Percentiles rank a stretch among this genome's conserved stretches.
Evolutionary conservation across 2,888 invertebrate genomes (phyloP).

Genomic region (Allolobophora icterica): DNA sequence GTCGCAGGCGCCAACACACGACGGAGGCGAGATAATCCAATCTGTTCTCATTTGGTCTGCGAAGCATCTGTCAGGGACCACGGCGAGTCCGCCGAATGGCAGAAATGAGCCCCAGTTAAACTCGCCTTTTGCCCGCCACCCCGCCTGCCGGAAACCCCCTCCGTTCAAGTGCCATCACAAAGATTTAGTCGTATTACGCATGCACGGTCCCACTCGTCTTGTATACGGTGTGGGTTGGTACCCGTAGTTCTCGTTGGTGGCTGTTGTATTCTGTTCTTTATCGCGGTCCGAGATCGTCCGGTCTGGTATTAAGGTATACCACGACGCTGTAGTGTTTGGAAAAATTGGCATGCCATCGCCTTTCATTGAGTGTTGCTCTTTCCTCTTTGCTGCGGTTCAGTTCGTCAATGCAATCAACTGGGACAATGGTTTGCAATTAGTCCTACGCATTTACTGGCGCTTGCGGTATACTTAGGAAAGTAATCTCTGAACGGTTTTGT

Average conservation of each 20-base stretch:
- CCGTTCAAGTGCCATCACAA: background rate
- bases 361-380: background rate
- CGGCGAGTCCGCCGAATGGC: background rate
- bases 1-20: background rate
- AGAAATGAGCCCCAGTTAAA: constrained; percentile 17
- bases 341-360: background rate
- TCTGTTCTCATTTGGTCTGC: constrained; percentile 21
- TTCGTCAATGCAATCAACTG: background rate
- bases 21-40: constrained; percentile 12
- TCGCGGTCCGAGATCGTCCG: background rate
- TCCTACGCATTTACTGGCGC: background rate
- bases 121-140: constrained; percentile 3
- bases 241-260: background rate
- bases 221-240: background rate
- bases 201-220: background rate
- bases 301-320: background rate
- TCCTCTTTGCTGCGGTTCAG: background rate
- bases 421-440: background rate
- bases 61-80: background rate
- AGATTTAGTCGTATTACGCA: constrained; percentile 17
- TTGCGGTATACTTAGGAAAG: background rate
- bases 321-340: background rate
- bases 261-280: background rate
- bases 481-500: background rate
- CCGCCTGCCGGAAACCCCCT: background rate